phyloP scores from a whole-genome alignment of 2,888 invertebrate genomes.

The Harpagoxenus sublaevis region DNA sequence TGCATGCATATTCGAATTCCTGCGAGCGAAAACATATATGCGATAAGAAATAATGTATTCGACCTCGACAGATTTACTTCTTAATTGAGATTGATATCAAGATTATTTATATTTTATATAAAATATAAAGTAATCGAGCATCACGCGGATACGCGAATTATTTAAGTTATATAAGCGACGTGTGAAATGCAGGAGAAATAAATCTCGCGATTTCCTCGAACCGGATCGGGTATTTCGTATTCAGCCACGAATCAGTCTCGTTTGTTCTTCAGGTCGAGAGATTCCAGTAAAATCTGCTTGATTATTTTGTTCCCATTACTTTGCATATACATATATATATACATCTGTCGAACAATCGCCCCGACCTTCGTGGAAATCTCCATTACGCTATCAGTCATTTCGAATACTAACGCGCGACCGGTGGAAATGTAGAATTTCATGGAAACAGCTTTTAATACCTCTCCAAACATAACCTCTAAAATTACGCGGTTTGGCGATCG shows the following conservation, averaged over 20 bases:
- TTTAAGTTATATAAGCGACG: too few relatives aligned
- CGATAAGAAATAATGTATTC: too few relatives aligned
- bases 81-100: too few relatives aligned
- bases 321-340: neutral
- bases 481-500: neutral
- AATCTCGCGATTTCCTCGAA: neutral
- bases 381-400: neutral
- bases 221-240: neutral
- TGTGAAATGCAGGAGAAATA: too few relatives aligned
- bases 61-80: too few relatives aligned
- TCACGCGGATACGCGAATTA: too few relatives aligned
- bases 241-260: too few relatives aligned
- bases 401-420: neutral
- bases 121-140: too few relatives aligned
- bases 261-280: neutral
- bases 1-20: too few relatives aligned
- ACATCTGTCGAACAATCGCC: neutral
- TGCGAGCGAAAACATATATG: too few relatives aligned
- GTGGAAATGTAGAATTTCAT: neutral
- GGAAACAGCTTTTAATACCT: neutral
- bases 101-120: too few relatives aligned
- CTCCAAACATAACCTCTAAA: neutral
- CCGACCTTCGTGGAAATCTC: constrained; percentile 28
- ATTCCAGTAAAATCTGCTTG: neutral
- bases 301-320: constrained; percentile 19